Conservation (phyloP, 2,113 vertebrate species). For the Aegithalos caudatus region DNA sequence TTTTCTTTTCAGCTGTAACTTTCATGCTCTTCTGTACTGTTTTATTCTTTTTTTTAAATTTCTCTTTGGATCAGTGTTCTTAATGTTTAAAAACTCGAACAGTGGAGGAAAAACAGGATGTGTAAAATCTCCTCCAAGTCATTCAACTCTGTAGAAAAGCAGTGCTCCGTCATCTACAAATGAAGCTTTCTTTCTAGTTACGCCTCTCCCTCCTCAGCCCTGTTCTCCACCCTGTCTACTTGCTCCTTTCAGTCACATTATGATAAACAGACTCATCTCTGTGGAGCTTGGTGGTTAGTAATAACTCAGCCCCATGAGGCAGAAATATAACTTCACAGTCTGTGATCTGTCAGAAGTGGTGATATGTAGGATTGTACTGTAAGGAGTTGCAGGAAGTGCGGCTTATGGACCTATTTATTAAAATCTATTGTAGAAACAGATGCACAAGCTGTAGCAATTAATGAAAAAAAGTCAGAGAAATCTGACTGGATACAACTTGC, state of each 20-base stretch:
- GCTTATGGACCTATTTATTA: neutral
- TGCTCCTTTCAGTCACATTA: neutral
- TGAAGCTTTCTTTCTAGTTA: neutral
- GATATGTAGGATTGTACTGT: neutral
- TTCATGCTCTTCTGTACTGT: neutral
- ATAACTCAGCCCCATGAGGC: neutral
- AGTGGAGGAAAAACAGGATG: neutral
- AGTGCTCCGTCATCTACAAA: neutral
- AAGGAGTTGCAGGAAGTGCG: constrained; percentile 16
- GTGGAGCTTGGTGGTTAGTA: neutral
- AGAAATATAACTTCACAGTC: constrained; percentile 7
- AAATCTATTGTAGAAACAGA: neutral
- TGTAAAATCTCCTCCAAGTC: neutral
- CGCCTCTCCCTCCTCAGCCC: neutral
- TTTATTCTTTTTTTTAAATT: neutral
- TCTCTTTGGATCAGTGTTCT: neutral
- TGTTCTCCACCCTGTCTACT: neutral
- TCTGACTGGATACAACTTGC: neutral
- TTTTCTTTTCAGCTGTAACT: neutral
- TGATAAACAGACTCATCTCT: constrained; percentile 22
- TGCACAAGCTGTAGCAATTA: neutral
- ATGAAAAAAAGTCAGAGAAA: neutral
- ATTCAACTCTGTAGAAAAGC: neutral
- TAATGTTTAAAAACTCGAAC: neutral
- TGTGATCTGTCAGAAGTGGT: constrained; percentile 27